phyloP scores from a whole-genome alignment of 2,888 invertebrate species.

The Rhodophaea formosa region DNA sequence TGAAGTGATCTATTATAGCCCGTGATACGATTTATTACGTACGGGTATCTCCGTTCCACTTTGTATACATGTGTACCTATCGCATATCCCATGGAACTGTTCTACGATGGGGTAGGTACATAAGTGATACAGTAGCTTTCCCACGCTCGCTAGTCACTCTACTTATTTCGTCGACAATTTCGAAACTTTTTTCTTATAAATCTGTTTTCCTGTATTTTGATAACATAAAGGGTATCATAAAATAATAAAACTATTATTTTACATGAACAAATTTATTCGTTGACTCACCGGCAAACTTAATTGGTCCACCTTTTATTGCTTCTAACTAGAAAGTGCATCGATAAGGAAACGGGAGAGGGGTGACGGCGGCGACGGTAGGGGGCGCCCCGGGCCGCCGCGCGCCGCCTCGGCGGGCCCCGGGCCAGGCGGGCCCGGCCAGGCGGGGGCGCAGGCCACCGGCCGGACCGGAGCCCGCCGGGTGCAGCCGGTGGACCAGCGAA shows the following conservation, averaged over 20 bases:
- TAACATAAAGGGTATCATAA: slow-evolving; percentile 7
- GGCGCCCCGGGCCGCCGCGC: slow-evolving; percentile 16
- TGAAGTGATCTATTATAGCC: too few relatives aligned
- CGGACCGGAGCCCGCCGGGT: slow-evolving; percentile 40
- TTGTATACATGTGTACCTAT: too few relatives aligned
- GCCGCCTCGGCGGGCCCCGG: slow-evolving; percentile 19
- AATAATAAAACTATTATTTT: slow-evolving; percentile 39
- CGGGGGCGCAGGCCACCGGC: slow-evolving; percentile 44
- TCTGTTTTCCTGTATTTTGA: too few relatives aligned
- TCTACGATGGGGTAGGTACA: too few relatives aligned
- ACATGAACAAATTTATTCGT: slow-evolving; percentile 78
- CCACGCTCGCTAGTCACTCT: too few relatives aligned
- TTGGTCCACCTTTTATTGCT: slow-evolving; percentile 77
- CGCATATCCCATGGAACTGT: too few relatives aligned
- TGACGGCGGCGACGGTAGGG: slow-evolving; percentile 23
- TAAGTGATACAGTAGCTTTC: too few relatives aligned
- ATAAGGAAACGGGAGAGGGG: slow-evolving; percentile 27
- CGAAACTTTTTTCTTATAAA: too few relatives aligned
- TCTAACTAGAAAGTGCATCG: slow-evolving; percentile 52
- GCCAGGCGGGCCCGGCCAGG: slow-evolving; percentile 32
- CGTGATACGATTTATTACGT: too few relatives aligned
- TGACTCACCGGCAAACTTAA: slow-evolving; percentile 76
- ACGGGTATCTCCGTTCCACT: too few relatives aligned
- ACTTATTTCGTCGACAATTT: background rate
- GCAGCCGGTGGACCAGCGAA: slow-evolving; percentile 69